Evolutionary conservation across 2,797 vertebrate genomes (phyloP), one percentile per base, ranked within the genome.

Genomic region (Scomberomorus guttatus): DNA sequence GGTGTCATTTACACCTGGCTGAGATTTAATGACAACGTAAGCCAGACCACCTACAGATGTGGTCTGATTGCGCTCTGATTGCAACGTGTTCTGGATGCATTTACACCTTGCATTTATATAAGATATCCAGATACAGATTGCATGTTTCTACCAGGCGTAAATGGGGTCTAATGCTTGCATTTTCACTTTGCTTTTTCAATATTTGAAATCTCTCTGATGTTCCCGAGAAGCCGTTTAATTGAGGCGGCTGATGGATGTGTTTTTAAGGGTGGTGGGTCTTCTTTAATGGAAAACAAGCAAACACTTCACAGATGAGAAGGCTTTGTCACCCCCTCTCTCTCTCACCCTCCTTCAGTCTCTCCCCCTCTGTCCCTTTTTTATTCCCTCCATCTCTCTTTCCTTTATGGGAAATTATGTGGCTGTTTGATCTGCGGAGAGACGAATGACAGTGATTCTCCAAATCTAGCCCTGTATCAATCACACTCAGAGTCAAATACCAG

Each of bases 381-480:
- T 88, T 88, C 85, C 80, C 83, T 75, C 87, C 82, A 85, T 90
- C 91, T 85, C 90, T 88, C 86, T 75, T 82, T 92, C 87, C 86
- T 91, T 92, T 92, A 90, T 91, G 87, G 91, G 84, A 92, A 81
- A 91, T 89, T 82, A 89, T 92, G 88, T 87, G 86, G 87, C 85
- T 92, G 92, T 94, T 94, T 95, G 93, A 94, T 95, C 77, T 80
- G 91, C 94, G 86, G 62, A 87, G 90, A 94, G 92, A 93, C 85
- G 91, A 90, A 92, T 92, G 93, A 92, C 90, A 89, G 92, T 88
- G 89, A 95, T 93, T 94, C 93, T 93, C 89, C 89, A 90, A 92
- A 94, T 94, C 91, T 93, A 86, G 83, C 86, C 74, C 75, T 29
- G 90, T 93, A 95, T 95, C 93, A 93, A 94, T 94, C 94, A 93